phyloP scores from a whole-genome alignment of 2,113 vertebrate species.

The Microcebus griseorufus region DNA sequence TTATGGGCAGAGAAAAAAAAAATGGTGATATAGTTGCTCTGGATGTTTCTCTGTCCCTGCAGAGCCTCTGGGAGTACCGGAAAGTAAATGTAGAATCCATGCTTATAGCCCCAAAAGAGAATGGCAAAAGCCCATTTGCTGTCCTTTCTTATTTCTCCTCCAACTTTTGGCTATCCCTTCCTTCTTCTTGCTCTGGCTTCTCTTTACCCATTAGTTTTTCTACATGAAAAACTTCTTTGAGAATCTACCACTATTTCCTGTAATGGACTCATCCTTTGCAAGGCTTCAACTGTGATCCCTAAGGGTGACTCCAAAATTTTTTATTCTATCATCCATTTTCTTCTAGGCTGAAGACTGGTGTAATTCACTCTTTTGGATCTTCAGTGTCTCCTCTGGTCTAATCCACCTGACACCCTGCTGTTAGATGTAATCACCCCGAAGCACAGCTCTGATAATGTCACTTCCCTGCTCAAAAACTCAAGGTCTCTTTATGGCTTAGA shows the following conservation, averaged over 20 bases:
- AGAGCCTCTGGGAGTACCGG: background rate
- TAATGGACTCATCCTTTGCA: background rate
- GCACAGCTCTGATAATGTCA: conserved; percentile 17
- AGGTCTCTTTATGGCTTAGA: conserved; percentile 2
- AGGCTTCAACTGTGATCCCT: background rate
- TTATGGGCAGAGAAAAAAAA: background rate
- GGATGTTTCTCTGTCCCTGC: background rate
- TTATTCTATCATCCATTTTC: conserved; percentile 31
- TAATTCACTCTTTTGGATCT: background rate
- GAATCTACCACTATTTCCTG: background rate
- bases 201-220: background rate
- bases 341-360: background rate
- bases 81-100: background rate
- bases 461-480: background rate
- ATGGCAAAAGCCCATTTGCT: background rate
- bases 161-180: background rate
- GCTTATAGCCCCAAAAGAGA: background rate
- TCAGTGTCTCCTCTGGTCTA: conserved; percentile 14
- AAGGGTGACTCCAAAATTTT: background rate
- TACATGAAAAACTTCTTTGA: background rate
- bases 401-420: conserved; percentile 19
- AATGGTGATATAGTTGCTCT: background rate
- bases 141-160: background rate
- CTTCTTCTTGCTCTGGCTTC: background rate
- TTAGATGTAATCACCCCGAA: conserved; percentile 5